Evolutionary conservation across 53 echinoderm and acorn worm genomes (phyloP).

Genomic region (Stichopus horrens): DNA sequence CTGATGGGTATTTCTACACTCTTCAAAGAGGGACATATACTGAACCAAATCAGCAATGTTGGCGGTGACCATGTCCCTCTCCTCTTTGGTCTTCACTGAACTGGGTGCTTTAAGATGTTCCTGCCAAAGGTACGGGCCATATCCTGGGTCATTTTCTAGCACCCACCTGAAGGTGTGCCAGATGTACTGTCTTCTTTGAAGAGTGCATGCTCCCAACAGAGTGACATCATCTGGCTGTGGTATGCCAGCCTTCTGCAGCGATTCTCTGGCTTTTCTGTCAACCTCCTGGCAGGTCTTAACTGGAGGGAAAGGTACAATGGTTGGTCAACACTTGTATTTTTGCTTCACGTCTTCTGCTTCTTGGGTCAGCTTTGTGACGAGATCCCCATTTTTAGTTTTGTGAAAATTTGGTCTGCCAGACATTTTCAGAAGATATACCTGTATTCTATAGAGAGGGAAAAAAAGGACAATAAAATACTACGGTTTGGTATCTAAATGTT

Average conservation of each 20-base stretch:
- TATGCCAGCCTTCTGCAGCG: neutral
- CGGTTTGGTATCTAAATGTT: no score
- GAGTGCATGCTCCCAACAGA: neutral
- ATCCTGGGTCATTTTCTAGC: constrained; percentile 6
- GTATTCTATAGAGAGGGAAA: neutral
- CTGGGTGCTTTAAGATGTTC: neutral
- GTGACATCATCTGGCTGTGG: neutral
- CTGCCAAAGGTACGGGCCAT: constrained; percentile 14
- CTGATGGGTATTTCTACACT: neutral
- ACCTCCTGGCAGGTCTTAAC: neutral
- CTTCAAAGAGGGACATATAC: neutral
- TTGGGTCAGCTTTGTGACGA: neutral
- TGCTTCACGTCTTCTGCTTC: neutral
- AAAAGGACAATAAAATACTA: no score
- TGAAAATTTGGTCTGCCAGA: constrained; percentile 16
- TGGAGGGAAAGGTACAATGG: neutral
- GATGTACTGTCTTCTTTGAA: constrained; percentile 13
- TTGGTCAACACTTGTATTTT: neutral
- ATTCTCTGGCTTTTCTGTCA: neutral
- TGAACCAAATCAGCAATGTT: neutral
- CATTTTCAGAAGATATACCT: neutral
- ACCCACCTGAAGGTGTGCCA: constrained; percentile 13
- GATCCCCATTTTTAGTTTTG: neutral
- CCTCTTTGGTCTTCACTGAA: constrained; percentile 13
- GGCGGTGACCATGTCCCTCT: constrained; percentile 1